phyloP scores from a whole-genome alignment of 2,888 invertebrate species.

The Alentia gelatinosa region DNA sequence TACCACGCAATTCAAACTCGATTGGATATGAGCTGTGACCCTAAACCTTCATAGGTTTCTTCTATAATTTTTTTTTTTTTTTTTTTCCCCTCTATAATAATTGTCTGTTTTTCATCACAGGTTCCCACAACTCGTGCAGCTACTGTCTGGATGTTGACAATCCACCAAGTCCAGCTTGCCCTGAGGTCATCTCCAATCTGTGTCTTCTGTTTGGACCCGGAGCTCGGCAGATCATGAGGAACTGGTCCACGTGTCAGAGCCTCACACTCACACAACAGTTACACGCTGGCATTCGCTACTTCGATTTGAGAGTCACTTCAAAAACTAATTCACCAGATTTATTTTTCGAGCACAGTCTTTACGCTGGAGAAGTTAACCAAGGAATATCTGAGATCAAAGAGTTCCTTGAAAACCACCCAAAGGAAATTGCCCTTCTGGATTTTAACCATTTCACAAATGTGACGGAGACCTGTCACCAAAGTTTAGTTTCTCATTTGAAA shows the following conservation, averaged over 20 bases:
- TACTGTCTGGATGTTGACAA: constrained; percentile 86
- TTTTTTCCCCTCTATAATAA: not conserved
- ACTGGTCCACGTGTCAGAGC: constrained; percentile 91
- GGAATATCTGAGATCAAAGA: constrained; percentile 85
- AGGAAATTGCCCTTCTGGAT: constrained; percentile 90
- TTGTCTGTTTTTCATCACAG: constrained; percentile 83
- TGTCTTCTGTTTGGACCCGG: constrained; percentile 81
- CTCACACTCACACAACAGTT: constrained; percentile 87
- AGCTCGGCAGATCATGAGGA: constrained; percentile 85
- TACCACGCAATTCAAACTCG: too few relatives aligned
- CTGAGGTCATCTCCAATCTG: constrained; percentile 84
- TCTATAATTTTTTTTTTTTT: too few relatives aligned
- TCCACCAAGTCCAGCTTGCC: constrained; percentile 88
- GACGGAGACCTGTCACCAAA: constrained; percentile 84
- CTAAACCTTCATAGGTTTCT: too few relatives aligned
- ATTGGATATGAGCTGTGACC: too few relatives aligned
- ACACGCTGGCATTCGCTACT: constrained; percentile 89
- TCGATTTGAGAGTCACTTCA: constrained; percentile 89
- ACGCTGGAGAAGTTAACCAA: constrained; percentile 86
- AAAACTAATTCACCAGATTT: constrained; percentile 82
- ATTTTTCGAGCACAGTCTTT: constrained; percentile 90
- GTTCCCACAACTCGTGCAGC: constrained; percentile 92
- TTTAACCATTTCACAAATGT: constrained; percentile 93
- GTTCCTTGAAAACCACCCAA: constrained; percentile 87
- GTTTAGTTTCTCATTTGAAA: constrained; percentile 78